A percentile compares a stretch with the other conserved stretches of the same genome.
These are phyloP conservation scores for Aphelenchoides besseyi DNA, from an alignment of 1,140 invertebrate species.

Conservation along the genomic window DNA sequence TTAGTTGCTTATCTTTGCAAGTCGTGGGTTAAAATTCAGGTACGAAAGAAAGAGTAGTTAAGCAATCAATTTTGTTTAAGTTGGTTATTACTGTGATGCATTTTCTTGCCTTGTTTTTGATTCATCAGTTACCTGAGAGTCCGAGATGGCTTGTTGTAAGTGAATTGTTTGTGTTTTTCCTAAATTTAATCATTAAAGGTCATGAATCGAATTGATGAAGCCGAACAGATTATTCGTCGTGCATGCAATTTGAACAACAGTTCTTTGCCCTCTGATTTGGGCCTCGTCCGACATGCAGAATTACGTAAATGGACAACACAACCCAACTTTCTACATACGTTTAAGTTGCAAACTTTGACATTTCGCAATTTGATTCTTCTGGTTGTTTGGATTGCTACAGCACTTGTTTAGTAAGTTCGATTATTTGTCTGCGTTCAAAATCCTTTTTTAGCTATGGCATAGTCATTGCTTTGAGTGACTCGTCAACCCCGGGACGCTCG, in stretches of 20 bases:
- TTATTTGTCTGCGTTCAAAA: neutral
- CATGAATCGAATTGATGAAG: slow-evolving; percentile 54
- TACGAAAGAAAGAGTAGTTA: slow-evolving; percentile 10
- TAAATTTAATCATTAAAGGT: slow-evolving; percentile 17
- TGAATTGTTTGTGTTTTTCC: neutral
- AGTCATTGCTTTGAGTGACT: slow-evolving; percentile 61
- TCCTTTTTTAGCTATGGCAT: slow-evolving; percentile 52
- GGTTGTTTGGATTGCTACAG: slow-evolving; percentile 60
- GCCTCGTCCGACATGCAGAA: slow-evolving; percentile 40
- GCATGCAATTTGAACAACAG: slow-evolving; percentile 59
- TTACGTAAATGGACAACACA: slow-evolving; percentile 54
- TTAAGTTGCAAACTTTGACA: slow-evolving; percentile 46
- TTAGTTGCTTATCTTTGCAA: slow-evolving; percentile 58
- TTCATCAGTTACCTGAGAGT: slow-evolving; percentile 56
- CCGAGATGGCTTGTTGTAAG: slow-evolving; percentile 59
- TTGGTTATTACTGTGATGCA: slow-evolving; percentile 54
- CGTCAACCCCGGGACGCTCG: slow-evolving; percentile 51
- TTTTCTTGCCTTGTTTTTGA: slow-evolving; percentile 40
- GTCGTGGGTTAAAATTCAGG: slow-evolving; percentile 58
- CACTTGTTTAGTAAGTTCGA: slow-evolving; percentile 49
- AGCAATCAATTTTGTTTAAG: slow-evolving; percentile 36
- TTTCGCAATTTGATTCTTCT: slow-evolving; percentile 52
- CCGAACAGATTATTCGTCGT: slow-evolving; percentile 53
- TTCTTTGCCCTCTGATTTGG: slow-evolving; percentile 51
- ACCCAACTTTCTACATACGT: slow-evolving; percentile 56